Evolutionary conservation across 2,113 vertebrate genomes (phyloP).

Genomic region (Holacanthus passer): DNA sequence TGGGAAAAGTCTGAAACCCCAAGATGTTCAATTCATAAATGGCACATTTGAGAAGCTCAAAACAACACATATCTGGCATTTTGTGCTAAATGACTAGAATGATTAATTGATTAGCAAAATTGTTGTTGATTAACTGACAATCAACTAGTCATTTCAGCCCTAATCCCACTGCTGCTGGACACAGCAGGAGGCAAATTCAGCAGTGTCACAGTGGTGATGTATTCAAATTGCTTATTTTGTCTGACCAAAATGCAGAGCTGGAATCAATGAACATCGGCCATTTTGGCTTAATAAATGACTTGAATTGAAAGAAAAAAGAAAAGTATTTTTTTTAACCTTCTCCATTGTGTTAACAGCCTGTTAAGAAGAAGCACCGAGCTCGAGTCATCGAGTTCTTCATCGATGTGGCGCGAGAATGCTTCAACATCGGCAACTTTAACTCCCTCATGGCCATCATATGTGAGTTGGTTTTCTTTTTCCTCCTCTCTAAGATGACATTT

Average conservation of each 20-base stretch:
- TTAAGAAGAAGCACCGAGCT: constrained; percentile 95
- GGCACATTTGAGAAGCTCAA: background rate
- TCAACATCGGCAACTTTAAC: constrained; percentile 98
- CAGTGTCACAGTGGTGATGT: background rate
- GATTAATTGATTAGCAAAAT: background rate
- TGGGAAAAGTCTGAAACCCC: too few relatives aligned
- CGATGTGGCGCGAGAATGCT: constrained; percentile 95
- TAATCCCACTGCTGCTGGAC: background rate
- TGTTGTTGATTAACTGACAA: background rate
- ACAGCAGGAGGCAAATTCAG: background rate
- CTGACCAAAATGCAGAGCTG: background rate
- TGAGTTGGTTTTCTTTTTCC: constrained; percentile 78
- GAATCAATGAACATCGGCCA: background rate
- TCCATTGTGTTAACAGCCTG: constrained; percentile 81
- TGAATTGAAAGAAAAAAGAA: too few relatives aligned
- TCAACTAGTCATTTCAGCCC: background rate
- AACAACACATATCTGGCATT: background rate
- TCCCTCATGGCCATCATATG: constrained; percentile 98
- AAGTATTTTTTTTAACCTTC: background rate
- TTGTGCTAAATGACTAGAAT: background rate
- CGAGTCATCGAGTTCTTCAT: constrained; percentile 96
- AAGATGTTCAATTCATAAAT: too few relatives aligned
- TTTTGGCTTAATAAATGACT: background rate
- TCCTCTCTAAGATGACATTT: background rate
- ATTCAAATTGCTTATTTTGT: background rate